A percentile compares a stretch with the other conserved stretches of the same genome.
Conservation (phyloP, 2,888 invertebrate genomes). For the Andrena minutula region DNA sequence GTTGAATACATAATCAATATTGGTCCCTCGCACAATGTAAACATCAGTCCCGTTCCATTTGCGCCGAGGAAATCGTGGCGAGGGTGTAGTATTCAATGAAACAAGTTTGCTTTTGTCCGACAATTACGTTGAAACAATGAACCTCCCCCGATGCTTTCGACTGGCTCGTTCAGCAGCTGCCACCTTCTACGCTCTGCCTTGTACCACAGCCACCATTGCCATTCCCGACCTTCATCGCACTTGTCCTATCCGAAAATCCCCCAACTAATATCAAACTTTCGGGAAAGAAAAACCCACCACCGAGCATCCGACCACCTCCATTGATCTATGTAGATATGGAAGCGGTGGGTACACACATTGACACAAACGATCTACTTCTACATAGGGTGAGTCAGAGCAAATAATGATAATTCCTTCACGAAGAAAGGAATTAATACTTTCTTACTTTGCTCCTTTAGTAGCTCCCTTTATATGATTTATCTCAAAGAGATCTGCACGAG, state of each 20-base stretch:
- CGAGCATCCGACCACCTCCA: conserved; percentile 33
- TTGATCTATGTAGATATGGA: conserved; percentile 41
- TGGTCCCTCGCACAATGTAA: conserved; percentile 56
- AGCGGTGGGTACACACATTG: not conserved
- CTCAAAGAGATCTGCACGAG: too few relatives aligned
- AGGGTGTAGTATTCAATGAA: conserved; percentile 77
- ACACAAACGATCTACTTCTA: not conserved
- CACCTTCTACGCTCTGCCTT: conserved; percentile 41
- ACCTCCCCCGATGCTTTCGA: conserved; percentile 55
- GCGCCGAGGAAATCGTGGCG: conserved; percentile 22
- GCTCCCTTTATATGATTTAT: too few relatives aligned
- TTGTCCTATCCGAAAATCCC: conserved; percentile 64
- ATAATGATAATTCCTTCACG: not conserved
- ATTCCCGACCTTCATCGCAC: conserved; percentile 47
- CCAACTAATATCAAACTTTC: conserved; percentile 82
- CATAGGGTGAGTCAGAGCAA: not conserved
- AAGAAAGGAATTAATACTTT: not conserved
- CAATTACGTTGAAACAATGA: conserved; percentile 83
- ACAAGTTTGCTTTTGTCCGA: conserved; percentile 83
- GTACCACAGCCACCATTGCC: conserved; percentile 41
- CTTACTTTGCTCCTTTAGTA: too few relatives aligned
- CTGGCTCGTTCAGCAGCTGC: conserved; percentile 67
- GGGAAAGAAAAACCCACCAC: conserved; percentile 72
- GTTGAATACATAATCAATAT: conserved; percentile 49
- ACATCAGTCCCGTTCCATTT: conserved; percentile 51